Base-by-base conservation (phyloP, 2,113 vertebrate species). In the Phoxinus phoxinus region DNA sequence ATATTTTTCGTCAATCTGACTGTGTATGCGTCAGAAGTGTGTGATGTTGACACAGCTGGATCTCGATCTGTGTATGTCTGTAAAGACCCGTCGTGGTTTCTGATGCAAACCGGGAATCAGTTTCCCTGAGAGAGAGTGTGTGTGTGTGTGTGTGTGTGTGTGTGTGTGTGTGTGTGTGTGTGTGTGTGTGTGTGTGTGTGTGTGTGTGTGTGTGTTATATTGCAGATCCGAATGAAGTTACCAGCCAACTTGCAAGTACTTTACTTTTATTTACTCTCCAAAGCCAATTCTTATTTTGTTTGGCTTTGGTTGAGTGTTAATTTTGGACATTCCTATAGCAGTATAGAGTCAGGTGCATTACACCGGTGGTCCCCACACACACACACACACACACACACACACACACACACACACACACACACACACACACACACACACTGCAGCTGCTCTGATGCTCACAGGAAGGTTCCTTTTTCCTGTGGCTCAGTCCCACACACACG, bases 21-120 rank as follows among this genome's bases (percentile, higher is more conserved):
- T 56, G 53, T 56, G 51, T 21, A 4, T 65, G 15, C 12, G 2
- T 30, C 61, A 65, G 61, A 30, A 27, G 61, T 65, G 61, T 30
- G 61, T 17, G 63, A 32, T 67, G 63, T 67, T 67, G 63, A 67
- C 63, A 67, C 63, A 67, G 27, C 63, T 67, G 63, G 27, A 67
- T 67, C 63, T 32, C 63, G 1, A 27, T 65, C 61, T 27, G 7
- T 65, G 61, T 6, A 9, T 32, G 63, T 67, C 13, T 67, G 63
- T 67, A 32, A 67, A 67, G 61, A 17, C 27, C 25, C 25, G 15
- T 12, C 4, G 51, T 17, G 51, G 51, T 17, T 53, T 53, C 51
- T 53, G 51, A 53, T 17, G 5, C 51, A 53, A 19, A 53, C 51
- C 4, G 1, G 25, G 59, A 63, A n/a, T 27, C 59, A 63, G 59